Percentiles rank a stretch among this genome's conserved stretches.
These are phyloP conservation scores for Pan troglodytes DNA, from an alignment of 2,113 vertebrate species.

Conservation along the genomic window NHGRI_mPanTro3-v2.1_pri NC_072401.2:20097501-20098000, in stretches of 20 bases:
- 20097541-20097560: background rate
- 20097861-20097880: background rate
- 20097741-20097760: background rate
- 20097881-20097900: background rate
- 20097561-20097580: background rate
- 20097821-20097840: background rate
- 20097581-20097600: background rate
- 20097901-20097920: background rate
- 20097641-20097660: background rate
- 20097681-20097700: background rate
- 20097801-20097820: background rate
- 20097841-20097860: background rate
- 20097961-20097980: background rate
- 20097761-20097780: background rate
- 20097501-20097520: too few relatives aligned
- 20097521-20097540: background rate
- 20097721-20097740: background rate
- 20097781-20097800: background rate
- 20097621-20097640: background rate
- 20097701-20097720: background rate
- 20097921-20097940: background rate
- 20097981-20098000: constrained; percentile 25
- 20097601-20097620: background rate
- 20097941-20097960: background rate
- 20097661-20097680: background rate